Conservation (phyloP, 2,888 invertebrate genomes). For the Tyria jacobaeae region DNA sequence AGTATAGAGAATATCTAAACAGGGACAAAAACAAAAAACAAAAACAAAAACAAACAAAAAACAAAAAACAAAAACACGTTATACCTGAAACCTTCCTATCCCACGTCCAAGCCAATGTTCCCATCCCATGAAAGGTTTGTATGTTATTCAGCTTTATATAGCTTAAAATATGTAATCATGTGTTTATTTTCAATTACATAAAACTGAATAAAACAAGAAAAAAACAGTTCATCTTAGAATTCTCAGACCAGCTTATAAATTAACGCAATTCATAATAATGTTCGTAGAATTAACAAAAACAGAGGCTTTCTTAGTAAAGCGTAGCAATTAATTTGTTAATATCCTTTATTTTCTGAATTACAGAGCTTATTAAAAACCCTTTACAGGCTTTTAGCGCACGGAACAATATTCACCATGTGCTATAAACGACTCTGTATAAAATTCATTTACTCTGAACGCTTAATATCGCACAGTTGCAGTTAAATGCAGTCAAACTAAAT, state of each 20-base stretch:
- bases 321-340: not conserved
- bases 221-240: not conserved
- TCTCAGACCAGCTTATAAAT: not conserved
- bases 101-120: too few relatives aligned
- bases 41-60: too few relatives aligned
- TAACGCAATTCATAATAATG: not conserved
- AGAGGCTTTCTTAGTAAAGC: not conserved
- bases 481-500: slow-evolving; percentile 53
- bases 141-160: too few relatives aligned
- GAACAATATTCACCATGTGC: slow-evolving; percentile 36
- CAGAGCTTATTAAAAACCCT: slow-evolving; percentile 9
- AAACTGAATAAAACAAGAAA: not conserved
- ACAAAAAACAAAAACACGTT: too few relatives aligned
- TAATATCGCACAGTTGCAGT: slow-evolving; percentile 39
- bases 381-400: slow-evolving; percentile 13
- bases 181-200: too few relatives aligned
- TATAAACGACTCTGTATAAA: slow-evolving; percentile 37
- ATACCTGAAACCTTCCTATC: too few relatives aligned
- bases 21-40: too few relatives aligned
- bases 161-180: too few relatives aligned
- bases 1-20: too few relatives aligned
- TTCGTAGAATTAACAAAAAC: slow-evolving; percentile 16
- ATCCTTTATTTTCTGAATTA: not conserved
- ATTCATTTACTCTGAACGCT: slow-evolving; percentile 32
- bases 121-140: too few relatives aligned